phyloP scores from a whole-genome alignment of 2,113 vertebrate genomes.

The Orthonyx spaldingii region DNA sequence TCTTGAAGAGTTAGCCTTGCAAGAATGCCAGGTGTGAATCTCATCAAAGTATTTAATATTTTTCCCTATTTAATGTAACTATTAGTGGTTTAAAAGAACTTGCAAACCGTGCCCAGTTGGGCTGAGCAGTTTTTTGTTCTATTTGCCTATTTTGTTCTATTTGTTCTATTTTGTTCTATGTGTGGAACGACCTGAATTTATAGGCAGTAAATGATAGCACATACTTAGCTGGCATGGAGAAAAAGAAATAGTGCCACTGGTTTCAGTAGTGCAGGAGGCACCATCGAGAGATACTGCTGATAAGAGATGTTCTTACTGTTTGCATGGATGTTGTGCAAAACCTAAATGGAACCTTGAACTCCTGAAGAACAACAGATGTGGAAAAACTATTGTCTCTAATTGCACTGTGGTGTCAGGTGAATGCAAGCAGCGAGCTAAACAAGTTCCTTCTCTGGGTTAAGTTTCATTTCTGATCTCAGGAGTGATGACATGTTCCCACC shows the following conservation, averaged over 20 bases:
- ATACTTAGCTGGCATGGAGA: neutral
- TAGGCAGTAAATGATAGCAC: neutral
- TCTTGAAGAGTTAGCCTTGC: neutral
- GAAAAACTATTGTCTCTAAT: neutral
- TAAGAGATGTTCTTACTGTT: neutral
- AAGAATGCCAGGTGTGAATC: neutral
- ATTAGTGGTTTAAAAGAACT: neutral
- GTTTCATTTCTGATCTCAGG: neutral
- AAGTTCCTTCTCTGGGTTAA: neutral
- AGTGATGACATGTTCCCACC: neutral
- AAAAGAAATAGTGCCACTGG: neutral
- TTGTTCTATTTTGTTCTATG: neutral
- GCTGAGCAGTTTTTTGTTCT: neutral
- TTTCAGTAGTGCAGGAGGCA: neutral
- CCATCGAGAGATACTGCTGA: rapidly evolving
- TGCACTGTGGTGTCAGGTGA: neutral
- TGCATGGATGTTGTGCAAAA: neutral
- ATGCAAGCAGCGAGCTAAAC: neutral
- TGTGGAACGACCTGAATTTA: neutral
- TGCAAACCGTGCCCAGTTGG: neutral
- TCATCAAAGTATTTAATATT: neutral
- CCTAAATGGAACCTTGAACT: neutral
- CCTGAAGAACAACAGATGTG: neutral
- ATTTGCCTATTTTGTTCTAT: neutral
- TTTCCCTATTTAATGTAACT: neutral